These are phyloP conservation scores for Eupithecia centaureata DNA, from an alignment of 2,888 invertebrate genomes.

Conservation along the genomic window DNA sequence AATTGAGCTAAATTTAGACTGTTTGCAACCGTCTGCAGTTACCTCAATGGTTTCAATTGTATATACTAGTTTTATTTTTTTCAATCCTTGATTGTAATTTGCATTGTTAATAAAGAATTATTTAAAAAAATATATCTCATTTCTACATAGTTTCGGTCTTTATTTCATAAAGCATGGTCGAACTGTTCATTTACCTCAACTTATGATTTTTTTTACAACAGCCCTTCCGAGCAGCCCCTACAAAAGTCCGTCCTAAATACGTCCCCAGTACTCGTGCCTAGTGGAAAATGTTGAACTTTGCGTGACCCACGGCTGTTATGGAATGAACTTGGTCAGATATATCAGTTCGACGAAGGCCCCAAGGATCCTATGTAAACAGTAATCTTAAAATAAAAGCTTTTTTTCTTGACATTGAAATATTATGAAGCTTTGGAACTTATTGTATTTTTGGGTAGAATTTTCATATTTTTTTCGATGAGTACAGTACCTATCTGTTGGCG, in stretches of 20 bases:
- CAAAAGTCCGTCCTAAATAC: slow-evolving; percentile 15
- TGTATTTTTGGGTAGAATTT: not conserved
- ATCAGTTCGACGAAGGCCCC: slow-evolving; percentile 30
- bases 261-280: slow-evolving; percentile 12
- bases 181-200: not conserved
- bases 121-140: no score
- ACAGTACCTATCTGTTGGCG: not conserved
- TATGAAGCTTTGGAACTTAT: not conserved
- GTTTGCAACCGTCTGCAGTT: no score
- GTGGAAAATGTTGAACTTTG: slow-evolving; percentile 45
- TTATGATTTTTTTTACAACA: not conserved
- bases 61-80: no score
- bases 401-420: slow-evolving; percentile 25
- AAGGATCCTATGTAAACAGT: slow-evolving; percentile 35
- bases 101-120: no score
- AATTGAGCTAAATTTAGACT: no score
- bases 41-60: no score
- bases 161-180: no score
- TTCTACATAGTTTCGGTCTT: no score
- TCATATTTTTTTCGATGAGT: not conserved
- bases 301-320: slow-evolving; percentile 45
- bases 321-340: slow-evolving; percentile 38
- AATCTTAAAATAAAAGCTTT: slow-evolving; percentile 15
- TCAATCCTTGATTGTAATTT: no score
- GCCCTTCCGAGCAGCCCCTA: no score